These are phyloP conservation scores for Parambassis ranga DNA, from an alignment of 2,797 vertebrate species.

Conservation along the genomic window DNA sequence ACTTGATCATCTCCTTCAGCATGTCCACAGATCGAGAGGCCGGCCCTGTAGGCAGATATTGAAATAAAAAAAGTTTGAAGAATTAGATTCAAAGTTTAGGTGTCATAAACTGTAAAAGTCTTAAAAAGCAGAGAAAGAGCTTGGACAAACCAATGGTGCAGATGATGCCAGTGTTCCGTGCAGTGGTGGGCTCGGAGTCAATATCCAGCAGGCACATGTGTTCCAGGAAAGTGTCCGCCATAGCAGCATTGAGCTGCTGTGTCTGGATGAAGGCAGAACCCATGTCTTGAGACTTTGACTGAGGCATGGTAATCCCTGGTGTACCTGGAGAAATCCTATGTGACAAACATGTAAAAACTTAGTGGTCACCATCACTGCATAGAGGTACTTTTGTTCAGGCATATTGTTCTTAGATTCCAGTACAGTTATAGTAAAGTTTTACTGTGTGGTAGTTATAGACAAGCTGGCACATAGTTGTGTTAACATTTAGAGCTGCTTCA, in stretches of 20 bases:
- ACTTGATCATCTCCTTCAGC: slow-evolving; percentile 98
- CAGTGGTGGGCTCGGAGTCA: slow-evolving; percentile 91
- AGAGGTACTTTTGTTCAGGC: too few species aligned
- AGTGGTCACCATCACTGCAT: too few species aligned
- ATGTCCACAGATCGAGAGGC: slow-evolving; percentile 92
- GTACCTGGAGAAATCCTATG: slow-evolving; percentile 60
- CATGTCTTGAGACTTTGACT: slow-evolving; percentile 81
- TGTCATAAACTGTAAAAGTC: too few species aligned
- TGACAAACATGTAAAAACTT: not conserved
- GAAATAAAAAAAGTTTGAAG: not conserved
- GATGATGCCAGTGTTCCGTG: slow-evolving; percentile 98
- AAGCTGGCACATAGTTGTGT: too few species aligned
- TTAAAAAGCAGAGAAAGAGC: not conserved
- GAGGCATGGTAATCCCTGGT: slow-evolving; percentile 78
- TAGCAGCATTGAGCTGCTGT: slow-evolving; percentile 95
- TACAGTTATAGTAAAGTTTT: too few species aligned
- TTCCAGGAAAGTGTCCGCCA: slow-evolving; percentile 96
- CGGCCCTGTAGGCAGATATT: slow-evolving; percentile 80
- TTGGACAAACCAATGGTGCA: slow-evolving; percentile 93
- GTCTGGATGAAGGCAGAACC: slow-evolving; percentile 96
- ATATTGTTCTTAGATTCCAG: too few species aligned
- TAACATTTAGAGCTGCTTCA: too few species aligned
- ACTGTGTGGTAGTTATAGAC: too few species aligned
- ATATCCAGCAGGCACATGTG: slow-evolving; percentile 98
- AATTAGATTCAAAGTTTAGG: not conserved